Base-by-base conservation (phyloP, 2,797 vertebrate species). In the Poeciliopsis presidionis region DNA sequence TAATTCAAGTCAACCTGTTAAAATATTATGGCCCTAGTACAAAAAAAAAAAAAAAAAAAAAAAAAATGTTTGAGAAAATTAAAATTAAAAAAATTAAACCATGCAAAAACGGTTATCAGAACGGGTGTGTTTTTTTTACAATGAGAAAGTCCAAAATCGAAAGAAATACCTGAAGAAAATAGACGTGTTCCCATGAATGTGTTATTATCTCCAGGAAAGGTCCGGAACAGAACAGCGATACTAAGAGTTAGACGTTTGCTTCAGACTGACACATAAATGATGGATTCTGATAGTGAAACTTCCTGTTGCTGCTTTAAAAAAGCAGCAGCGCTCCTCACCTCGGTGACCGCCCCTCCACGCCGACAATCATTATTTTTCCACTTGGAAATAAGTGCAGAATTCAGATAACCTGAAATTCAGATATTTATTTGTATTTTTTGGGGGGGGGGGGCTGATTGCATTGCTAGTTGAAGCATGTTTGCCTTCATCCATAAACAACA, bases 291-390 rank as follows among this genome's bases (percentile, higher is more conserved):
- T 85, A 1, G 2, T 70, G 49, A 71, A 30, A 78, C 78, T 72
- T 77, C 67, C 36, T 81, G 73, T 8, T 28, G 2, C 53, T 80
- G 69, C 75, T 49, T 83, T 79, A 7, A 49, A 28, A 76, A 65
- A 81, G 73, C 51, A 83, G 77, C 70, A 63, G 5, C 7, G 7
- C 46, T 79, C 84, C 55, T 77, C 81, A 43, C 59, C 53, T 78
- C 55, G 75, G 51, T 55, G 59, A 22, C 47, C 74, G 70, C n/a
- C 57, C 39, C 12, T 77, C 45, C 85, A 82, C 63, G 41, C 73
- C 8, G 81, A 86, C 83, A 87, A 86, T 76, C 71, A 67, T 86
- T 70, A 25, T 41, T 55, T 75, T 76, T 82, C 73, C 76, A 57
- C 65, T 25, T 43, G 63, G 84, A 49, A 74, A 74, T 5, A 72